Base-by-base conservation (phyloP, 2,113 vertebrate genomes). In the Aramus guarauna region DNA sequence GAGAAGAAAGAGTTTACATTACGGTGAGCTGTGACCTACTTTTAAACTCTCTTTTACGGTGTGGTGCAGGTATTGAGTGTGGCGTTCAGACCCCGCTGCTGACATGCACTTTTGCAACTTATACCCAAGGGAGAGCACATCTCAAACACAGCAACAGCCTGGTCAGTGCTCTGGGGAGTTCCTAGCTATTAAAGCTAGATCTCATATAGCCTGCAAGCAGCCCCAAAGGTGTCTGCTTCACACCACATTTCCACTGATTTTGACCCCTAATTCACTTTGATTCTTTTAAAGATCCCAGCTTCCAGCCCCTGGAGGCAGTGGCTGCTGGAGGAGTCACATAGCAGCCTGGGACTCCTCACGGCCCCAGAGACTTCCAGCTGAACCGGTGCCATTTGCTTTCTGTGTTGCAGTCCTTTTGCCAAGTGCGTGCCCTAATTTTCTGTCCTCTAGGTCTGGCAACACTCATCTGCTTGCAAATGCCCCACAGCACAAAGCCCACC, bases 1-100 rank as follows among this genome's bases (percentile, higher is more conserved):
- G 66, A 62, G 94, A 91, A 87, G 85, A 71, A 92, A 77, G 88
- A 56, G 29, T 17, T 92, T 11, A 30, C 86, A 41, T 36, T 76
- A 14, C 76, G 58, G 64, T 1, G 69, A 92, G 76, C 73, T 9
- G 56, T 89, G 95, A 56, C 73, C 88, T 27, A 8, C 73, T 87
- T 93, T 85, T 11, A 21, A 23, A 39, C 64, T 71, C 55, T 21
- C 11, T 37, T 1, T 18, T 6, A 18, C 0, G 1, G 68, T 3
- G 15, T 10, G 27, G 45, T 39, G 29, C 67, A 47, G 85, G 66
- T 60, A 39, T 26, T 12, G 88, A 73, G 89, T 1, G 2, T 50
- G 53, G 79, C 0, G 6, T 62, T 82, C 43, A 10, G 22, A 23
- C 47, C 66, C 0, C 1, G 56, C 45, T 60, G 85, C 63, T 94